A percentile compares a stretch with the other conserved stretches of the same genome.
These are phyloP conservation scores for Onychorhynchus coronatus DNA, from an alignment of 2,113 vertebrate species.

Conservation along the genomic window DNA sequence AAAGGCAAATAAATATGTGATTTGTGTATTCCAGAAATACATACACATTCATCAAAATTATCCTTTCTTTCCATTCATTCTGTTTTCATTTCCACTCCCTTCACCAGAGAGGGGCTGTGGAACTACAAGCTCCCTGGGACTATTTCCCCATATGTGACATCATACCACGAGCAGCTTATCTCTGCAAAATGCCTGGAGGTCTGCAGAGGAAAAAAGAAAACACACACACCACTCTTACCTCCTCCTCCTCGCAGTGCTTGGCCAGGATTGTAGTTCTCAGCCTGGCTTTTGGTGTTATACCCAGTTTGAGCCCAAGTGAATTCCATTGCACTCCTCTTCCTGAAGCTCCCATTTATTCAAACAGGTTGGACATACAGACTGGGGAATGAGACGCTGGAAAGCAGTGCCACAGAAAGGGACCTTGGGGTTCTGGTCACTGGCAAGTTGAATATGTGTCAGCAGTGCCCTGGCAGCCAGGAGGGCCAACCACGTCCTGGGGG, in stretches of 20 bases:
- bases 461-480: not conserved
- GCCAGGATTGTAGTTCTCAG: not conserved
- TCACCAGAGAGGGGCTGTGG: not conserved
- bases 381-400: not conserved
- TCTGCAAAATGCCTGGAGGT: slow-evolving; percentile 8
- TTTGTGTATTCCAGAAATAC: not conserved
- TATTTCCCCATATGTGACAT: not conserved
- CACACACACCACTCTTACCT: not conserved
- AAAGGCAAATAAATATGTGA: not conserved
- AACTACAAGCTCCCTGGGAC: not conserved
- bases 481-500: not conserved
- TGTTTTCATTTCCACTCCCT: not conserved
- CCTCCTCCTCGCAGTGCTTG: not conserved
- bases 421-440: not conserved
- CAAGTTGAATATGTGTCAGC: not conserved
- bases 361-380: not conserved
- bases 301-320: not conserved
- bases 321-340: slow-evolving; percentile 12
- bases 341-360: slow-evolving; percentile 37
- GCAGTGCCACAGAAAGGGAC: no score
- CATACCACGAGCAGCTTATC: not conserved
- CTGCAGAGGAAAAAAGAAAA: not conserved
- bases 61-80: not conserved
- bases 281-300: not conserved
- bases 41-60: not conserved